Evolutionary conservation across 2,797 vertebrate genomes (phyloP), one percentile per base, ranked within the genome.

Genomic region (Limnodromus scolopaceus): DNA sequence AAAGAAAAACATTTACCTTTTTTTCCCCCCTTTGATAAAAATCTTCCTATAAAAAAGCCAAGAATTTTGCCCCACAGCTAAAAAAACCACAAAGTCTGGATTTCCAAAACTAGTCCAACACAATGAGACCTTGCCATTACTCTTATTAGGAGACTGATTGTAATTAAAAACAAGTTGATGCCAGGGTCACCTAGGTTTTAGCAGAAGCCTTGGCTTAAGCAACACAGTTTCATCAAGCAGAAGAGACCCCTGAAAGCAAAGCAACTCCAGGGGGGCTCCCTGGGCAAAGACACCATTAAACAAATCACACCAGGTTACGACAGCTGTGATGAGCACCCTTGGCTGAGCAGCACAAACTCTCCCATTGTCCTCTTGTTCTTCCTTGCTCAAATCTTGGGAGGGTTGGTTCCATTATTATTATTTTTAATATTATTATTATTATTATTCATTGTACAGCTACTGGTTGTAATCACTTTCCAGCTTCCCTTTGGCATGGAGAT

Each of bases 401-500:
- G 30, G 49, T 66, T 28, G 16, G 11, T 1, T 4, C 16, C 13
- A 32, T 74, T 88, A 80, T 7, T 60, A 38, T 32, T 46, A 45
- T 41, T 64, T 23, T 45, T 55, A 27, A 41, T 88, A 12, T 65
- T 88, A 3, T 75, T n/a, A 6, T 45, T 83, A 27, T 86, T 94
- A 38, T 84, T 83, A 23, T 72, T 51, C 74, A 48, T n/a, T 58
- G 39, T 78, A 65, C 28, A 70, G 89, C 77, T 90, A 76, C 32
- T 60, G 60, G 34, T 63, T 90, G 66, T 60, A 69, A 25, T 74
- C 63, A 57, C 74, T 93, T 88, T 94, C 87, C 85, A 95, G 85
- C 84, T 90, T 95, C 91, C 76, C 77, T 94, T 96, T 96, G 94
- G 95, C 86, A 34, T 32, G 57, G 88, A 87, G 53, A 83, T 57